Evolutionary conservation across 2,888 invertebrate genomes (phyloP), one percentile per base, ranked within the genome.

Genomic region (Pyrrhosoma nymphula): DNA sequence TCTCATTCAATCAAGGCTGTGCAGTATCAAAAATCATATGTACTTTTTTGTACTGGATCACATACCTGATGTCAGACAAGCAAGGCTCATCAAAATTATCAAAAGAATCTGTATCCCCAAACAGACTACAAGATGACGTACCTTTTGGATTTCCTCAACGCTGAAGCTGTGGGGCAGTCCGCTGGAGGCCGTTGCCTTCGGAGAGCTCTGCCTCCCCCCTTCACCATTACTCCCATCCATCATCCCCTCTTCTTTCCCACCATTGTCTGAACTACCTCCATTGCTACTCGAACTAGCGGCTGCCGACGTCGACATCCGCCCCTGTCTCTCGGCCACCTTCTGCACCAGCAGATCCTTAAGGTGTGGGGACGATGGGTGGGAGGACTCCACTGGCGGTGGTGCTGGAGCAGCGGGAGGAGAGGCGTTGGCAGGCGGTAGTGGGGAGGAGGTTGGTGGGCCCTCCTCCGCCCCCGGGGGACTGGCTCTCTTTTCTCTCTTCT

Each of bases 101-200:
- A 60, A 60, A 12, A 60, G 60, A 14, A 12, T 20, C 60, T 8
- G 60, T 60, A 20, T 56, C 16, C 60, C 60, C 60, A 20, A 60
- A 14, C 20, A 47, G 47, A 47, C 47, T 47, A 47, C 47, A 47
- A 47, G 47, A 47, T 20, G 16, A 60, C 69, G 1, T 39, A 95
- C 96, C 97, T 98, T 98, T 97, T 99, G 98, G 95, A 99, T 99
- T 97, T 99, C 99, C 97, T 99, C 99, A 95, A 98, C 99, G 95
- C 98, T 98, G 97, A 99, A 98, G 96, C 98, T 98, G 96, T 98
- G 99, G 95, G 98, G 98, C 97, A 98, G 97, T 6, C 47, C 26
- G 16, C 82, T 35, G 35, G 82, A 82, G 26, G 98, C 98, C 47
- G 98, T 98, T 0, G 98, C 98, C 96, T 98, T 98, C 97, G 93